Conservation (phyloP, 2,888 invertebrate species). For the Mythimna impura region DNA sequence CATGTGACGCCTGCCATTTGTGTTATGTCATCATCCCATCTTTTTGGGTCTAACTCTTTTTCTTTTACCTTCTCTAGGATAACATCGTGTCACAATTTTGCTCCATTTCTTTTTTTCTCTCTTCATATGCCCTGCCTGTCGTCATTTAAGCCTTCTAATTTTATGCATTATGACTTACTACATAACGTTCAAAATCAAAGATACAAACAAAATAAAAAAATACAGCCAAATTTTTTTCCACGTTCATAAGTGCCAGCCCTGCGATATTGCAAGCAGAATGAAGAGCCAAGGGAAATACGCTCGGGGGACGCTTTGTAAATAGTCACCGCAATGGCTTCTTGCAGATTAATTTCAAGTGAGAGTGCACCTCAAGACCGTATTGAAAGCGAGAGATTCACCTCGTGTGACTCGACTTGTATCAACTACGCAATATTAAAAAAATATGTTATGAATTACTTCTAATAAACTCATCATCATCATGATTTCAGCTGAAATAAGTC, state of each 20-base stretch:
- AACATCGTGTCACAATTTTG: too few relatives aligned
- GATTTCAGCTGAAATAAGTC: too few relatives aligned
- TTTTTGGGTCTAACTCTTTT: too few relatives aligned
- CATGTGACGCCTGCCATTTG: too few relatives aligned
- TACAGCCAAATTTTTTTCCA: not conserved
- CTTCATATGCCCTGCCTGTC: too few relatives aligned
- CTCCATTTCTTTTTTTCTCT: too few relatives aligned
- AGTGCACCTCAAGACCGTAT: slow-evolving; percentile 75
- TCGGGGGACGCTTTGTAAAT: slow-evolving; percentile 84
- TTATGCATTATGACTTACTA: too few relatives aligned
- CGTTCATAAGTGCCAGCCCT: slow-evolving; percentile 70
- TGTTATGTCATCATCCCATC: too few relatives aligned
- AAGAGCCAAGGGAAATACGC: slow-evolving; percentile 79
- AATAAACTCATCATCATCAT: not conserved
- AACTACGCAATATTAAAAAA: slow-evolving; percentile 23
- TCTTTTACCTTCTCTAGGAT: too few relatives aligned
- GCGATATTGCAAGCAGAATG: slow-evolving; percentile 77
- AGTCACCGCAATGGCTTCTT: slow-evolving; percentile 86
- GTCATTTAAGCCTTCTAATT: too few relatives aligned
- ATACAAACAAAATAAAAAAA: too few relatives aligned
- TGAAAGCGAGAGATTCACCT: slow-evolving; percentile 63
- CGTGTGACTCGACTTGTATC: slow-evolving; percentile 31
- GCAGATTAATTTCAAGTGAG: slow-evolving; percentile 88
- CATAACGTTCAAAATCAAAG: too few relatives aligned
- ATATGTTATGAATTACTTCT: not conserved